These are phyloP conservation scores for Hemicentrotus pulcherrimus DNA, from an alignment of 35 echinoderm and acorn worm genomes.

Conservation along the genomic window DNA sequence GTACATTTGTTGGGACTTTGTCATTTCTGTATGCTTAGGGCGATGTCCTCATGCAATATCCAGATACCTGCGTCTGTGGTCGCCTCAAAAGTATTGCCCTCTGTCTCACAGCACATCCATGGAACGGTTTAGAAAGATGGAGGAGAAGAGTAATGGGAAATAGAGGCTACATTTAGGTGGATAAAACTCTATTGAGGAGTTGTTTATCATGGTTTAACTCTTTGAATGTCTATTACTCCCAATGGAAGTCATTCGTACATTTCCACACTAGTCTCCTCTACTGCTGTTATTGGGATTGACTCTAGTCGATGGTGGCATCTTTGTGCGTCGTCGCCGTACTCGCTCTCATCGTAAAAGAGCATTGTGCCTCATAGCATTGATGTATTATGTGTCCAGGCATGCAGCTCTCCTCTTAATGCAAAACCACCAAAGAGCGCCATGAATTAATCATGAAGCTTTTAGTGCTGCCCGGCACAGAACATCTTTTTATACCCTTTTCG, in stretches of 20 bases:
- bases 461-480: neutral
- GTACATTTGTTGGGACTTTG: neutral
- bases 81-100: neutral
- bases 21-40: neutral
- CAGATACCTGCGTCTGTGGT: neutral
- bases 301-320: neutral
- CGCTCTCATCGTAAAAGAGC: neutral
- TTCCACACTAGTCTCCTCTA: neutral
- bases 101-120: neutral
- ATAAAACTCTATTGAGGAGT: neutral
- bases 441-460: constrained; percentile 13
- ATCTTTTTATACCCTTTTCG: neutral
- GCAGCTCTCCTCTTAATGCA: neutral
- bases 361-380: neutral
- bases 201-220: too few species aligned
- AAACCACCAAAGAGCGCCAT: neutral
- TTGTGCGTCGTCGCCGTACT: neutral
- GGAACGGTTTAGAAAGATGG: neutral
- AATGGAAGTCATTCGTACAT: neutral
- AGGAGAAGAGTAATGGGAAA: neutral
- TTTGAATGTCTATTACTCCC: too few species aligned
- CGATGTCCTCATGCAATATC: neutral
- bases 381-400: neutral
- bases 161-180: neutral
- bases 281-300: neutral